Evolutionary conservation across 2,888 invertebrate genomes (phyloP).

Genomic region (Drosophila gaucha): DNA sequence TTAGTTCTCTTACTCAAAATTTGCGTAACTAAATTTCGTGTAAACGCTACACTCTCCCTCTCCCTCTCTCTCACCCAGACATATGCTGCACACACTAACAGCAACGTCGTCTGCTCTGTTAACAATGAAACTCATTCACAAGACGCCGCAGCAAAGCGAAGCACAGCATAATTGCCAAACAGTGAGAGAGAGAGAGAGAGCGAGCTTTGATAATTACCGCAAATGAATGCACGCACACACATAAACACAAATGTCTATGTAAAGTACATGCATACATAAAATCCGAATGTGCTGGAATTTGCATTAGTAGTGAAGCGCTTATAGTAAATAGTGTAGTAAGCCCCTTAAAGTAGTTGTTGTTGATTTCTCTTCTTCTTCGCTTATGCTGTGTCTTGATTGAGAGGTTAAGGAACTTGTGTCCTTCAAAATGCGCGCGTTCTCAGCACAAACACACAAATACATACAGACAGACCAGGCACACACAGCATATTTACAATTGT

Average conservation of each 20-base stretch:
- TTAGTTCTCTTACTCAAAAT: not conserved
- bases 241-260: slow-evolving; percentile 5
- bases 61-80: not conserved
- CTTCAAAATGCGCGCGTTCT: slow-evolving; percentile 75
- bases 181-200: slow-evolving; percentile 6
- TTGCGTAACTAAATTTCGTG: slow-evolving; percentile 1
- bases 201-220: slow-evolving; percentile 55
- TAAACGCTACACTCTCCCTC: slow-evolving; percentile 1
- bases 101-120: slow-evolving; percentile 8
- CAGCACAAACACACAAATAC: slow-evolving; percentile 18
- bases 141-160: slow-evolving; percentile 23
- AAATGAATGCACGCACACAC: slow-evolving; percentile 37
- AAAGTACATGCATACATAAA: slow-evolving; percentile 3
- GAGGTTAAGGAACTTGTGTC: slow-evolving; percentile 77
- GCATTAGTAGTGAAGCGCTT: slow-evolving; percentile 48
- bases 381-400: slow-evolving; percentile 42
- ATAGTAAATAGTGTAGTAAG: slow-evolving; percentile 75
- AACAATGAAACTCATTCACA: slow-evolving; percentile 59
- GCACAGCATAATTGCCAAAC: slow-evolving; percentile 50
- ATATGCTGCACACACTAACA: not conserved
- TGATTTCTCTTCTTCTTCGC: slow-evolving; percentile 11
- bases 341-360: slow-evolving; percentile 17
- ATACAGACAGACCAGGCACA: not conserved
- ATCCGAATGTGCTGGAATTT: slow-evolving; percentile 23
- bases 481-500: slow-evolving; percentile 20